A percentile compares a stretch with the other conserved stretches of the same genome.
Evolutionary conservation across 2,797 vertebrate genomes (phyloP).

Genomic region (Labroides dimidiatus): DNA sequence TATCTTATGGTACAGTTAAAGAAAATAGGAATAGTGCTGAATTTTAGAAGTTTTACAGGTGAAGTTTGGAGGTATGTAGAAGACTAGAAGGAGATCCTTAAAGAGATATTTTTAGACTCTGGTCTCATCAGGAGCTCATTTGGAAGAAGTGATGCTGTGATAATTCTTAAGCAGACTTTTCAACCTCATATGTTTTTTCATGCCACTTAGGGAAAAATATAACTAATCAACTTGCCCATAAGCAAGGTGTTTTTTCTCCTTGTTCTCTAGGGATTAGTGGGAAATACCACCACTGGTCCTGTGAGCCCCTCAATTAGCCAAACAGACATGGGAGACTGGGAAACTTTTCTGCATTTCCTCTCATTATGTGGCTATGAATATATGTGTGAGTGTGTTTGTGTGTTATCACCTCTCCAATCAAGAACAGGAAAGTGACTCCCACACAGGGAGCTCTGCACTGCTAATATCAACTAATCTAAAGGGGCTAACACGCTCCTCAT

Average conservation of each 20-base stretch:
- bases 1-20: no score
- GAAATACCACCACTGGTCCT: slow-evolving; percentile 41
- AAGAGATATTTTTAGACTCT: no score
- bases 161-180: not conserved
- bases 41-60: no score
- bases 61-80: no score
- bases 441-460: slow-evolving; percentile 43
- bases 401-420: slow-evolving; percentile 73
- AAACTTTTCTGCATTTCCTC: slow-evolving; percentile 70
- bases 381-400: slow-evolving; percentile 42
- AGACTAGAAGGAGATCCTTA: no score
- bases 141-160: no score
- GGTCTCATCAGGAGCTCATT: no score
- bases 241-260: slow-evolving; percentile 44
- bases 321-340: slow-evolving; percentile 76
- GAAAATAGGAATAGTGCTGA: no score
- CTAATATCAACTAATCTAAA: slow-evolving; percentile 70
- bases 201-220: not conserved
- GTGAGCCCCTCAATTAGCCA: slow-evolving; percentile 46
- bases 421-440: slow-evolving; percentile 74
- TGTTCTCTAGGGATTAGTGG: slow-evolving; percentile 33
- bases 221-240: slow-evolving; percentile 11
- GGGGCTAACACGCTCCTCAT: slow-evolving; percentile 35
- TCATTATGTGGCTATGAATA: slow-evolving; percentile 46
- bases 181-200: not conserved